Conservation (phyloP, 1,140 invertebrate species). For the Zaprionus lachaisei region DNA sequence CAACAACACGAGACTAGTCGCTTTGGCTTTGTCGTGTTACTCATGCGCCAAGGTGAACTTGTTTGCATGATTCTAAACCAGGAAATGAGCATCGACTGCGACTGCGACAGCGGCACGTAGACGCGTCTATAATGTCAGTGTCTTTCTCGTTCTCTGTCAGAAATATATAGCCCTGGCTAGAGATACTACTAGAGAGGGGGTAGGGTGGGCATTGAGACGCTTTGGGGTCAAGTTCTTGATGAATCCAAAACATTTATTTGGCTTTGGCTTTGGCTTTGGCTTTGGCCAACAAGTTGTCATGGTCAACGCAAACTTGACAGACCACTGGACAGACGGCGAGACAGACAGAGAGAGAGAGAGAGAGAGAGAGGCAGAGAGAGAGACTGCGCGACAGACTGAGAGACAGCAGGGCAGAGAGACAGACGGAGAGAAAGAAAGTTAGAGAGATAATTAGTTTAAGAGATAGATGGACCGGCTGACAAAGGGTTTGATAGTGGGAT, state of each 20-base stretch:
- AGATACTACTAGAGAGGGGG: constrained; percentile 9
- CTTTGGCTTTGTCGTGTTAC: constrained; percentile 47
- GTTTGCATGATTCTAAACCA: constrained; percentile 82
- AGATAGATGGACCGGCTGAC: not conserved
- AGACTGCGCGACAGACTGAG: too few relatives aligned
- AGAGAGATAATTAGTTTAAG: not conserved
- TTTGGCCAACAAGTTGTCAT: constrained; percentile 46
- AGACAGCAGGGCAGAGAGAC: not conserved
- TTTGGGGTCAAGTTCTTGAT: constrained; percentile 78
- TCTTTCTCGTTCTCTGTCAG: constrained; percentile 32
- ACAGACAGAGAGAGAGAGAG: constrained; percentile 14
- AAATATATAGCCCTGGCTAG: constrained; percentile 26
- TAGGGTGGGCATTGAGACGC: constrained; percentile 36
- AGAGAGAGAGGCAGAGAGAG: not conserved
- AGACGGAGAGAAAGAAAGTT: not conserved
- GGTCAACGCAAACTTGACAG: constrained; percentile 21
- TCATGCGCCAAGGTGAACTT: constrained; percentile 80
- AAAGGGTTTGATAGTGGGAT: not conserved
- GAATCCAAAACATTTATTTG: constrained; percentile 29
- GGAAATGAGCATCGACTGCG: constrained; percentile 54
- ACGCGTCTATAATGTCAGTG: constrained; percentile 41
- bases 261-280: constrained; percentile 14
- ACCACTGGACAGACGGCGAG: constrained; percentile 9
- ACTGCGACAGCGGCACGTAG: constrained; percentile 54
- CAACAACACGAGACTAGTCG: constrained; percentile 26